A percentile compares a stretch with the other conserved stretches of the same genome.
phyloP scores from a whole-genome alignment of 2,113 vertebrate genomes.

The Pituophis catenifer region DNA sequence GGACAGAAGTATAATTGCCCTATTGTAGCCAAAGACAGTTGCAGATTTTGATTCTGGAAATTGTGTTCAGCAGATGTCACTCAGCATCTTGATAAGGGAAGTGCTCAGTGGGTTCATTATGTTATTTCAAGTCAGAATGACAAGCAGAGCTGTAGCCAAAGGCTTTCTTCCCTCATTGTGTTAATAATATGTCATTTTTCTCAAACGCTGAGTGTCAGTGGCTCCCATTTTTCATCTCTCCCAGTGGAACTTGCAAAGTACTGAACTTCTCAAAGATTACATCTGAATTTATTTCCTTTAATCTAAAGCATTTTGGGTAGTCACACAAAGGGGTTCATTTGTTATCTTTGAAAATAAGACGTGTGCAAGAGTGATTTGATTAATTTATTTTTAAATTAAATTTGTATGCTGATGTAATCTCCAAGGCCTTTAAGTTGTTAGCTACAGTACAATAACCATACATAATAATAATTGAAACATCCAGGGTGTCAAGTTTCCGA shows the following conservation, averaged over 20 bases:
- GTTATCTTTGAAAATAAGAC: background rate
- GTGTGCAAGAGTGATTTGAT: background rate
- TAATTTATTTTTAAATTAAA: background rate
- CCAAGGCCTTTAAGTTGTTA: background rate
- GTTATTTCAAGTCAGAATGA: constrained; percentile 35
- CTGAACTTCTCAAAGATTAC: background rate
- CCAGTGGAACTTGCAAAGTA: background rate
- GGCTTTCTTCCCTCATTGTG: constrained; percentile 10
- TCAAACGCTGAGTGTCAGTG: constrained; percentile 23
- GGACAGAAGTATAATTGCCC: background rate
- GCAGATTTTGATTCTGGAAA: constrained; percentile 5
- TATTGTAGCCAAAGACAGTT: background rate
- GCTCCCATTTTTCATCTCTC: constrained; percentile 16
- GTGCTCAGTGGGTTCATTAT: constrained; percentile 29
- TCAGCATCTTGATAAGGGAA: constrained; percentile 1
- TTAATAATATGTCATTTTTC: constrained; percentile 34
- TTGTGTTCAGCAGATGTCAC: constrained; percentile 10
- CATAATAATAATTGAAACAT: background rate
- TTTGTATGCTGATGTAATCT: background rate
- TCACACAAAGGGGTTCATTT: background rate
- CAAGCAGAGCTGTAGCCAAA: constrained; percentile 30
- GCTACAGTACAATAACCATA: background rate
- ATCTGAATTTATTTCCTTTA: constrained; percentile 1
- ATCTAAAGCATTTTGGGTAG: background rate
- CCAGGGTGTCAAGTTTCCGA: background rate